Percentiles rank a stretch among this genome's conserved stretches.
Conservation (phyloP, 2,113 vertebrate genomes). For the Leiothrix lutea region DNA sequence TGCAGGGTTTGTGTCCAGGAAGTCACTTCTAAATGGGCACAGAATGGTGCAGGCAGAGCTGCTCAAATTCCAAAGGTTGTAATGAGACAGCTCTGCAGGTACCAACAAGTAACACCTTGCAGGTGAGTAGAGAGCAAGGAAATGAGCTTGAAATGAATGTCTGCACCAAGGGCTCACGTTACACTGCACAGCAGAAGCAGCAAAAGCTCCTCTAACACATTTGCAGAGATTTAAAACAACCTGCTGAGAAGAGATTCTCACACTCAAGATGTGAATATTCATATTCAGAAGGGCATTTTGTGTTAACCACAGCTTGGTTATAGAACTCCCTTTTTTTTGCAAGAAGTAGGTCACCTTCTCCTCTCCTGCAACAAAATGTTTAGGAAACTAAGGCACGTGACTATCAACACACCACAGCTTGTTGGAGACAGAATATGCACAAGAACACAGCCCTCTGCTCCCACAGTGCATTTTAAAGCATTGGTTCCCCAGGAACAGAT, state of each 20-base stretch:
- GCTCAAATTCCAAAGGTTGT: not conserved
- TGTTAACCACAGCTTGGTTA: not conserved
- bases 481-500: not conserved
- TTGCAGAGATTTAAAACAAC: not conserved
- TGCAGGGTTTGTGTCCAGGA: not conserved
- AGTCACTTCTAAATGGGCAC: not conserved
- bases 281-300: not conserved
- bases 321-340: not conserved
- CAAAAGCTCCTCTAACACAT: not conserved
- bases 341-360: not conserved
- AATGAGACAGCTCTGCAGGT: not conserved
- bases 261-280: not conserved
- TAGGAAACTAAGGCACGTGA: not conserved
- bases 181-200: not conserved
- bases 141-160: not conserved
- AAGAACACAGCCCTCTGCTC: not conserved
- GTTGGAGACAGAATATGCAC: not conserved
- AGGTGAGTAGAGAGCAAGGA: not conserved
- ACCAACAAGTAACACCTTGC: not conserved
- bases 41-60: accelerated
- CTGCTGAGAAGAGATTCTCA: not conserved
- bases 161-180: not conserved
- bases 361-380: not conserved
- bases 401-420: not conserved
- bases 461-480: not conserved